phyloP scores from a whole-genome alignment of 2,888 invertebrate species.

The Agonum fuliginosum region DNA sequence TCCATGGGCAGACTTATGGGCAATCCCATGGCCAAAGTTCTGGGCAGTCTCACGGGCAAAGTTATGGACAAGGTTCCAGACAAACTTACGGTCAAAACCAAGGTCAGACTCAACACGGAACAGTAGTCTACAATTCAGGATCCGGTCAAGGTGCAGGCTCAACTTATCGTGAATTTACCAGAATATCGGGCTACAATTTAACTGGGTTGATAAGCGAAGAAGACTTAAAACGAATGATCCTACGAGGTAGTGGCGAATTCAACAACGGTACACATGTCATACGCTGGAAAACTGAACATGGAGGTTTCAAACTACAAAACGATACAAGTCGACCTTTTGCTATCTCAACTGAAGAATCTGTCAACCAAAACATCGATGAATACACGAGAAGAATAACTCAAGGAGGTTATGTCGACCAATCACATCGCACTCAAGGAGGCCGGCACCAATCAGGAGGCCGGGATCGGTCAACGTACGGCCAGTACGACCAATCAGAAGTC shows the following conservation, averaged over 20 bases:
- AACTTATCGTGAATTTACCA: neutral
- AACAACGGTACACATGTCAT: slow-evolving; percentile 42
- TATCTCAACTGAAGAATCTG: slow-evolving; percentile 49
- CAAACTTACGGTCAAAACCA: no score
- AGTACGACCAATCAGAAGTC: slow-evolving; percentile 58
- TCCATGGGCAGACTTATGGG: neutral
- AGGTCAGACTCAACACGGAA: neutral
- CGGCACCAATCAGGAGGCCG: slow-evolving; percentile 58
- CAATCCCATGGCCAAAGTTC: neutral
- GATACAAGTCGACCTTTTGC: neutral
- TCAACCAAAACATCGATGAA: slow-evolving; percentile 47
- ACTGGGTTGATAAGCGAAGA: slow-evolving; percentile 45
- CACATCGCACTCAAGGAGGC: neutral
- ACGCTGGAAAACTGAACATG: slow-evolving; percentile 28
- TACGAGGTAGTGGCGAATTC: slow-evolving; percentile 36
- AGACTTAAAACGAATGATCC: slow-evolving; percentile 29
- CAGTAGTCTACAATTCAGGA: slow-evolving; percentile 43
- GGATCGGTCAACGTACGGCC: slow-evolving; percentile 57
- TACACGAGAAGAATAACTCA: slow-evolving; percentile 28
- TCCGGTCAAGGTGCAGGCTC: neutral
- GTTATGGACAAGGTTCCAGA: no score
- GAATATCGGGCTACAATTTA: slow-evolving; percentile 15
- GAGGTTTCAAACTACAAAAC: slow-evolving; percentile 15
- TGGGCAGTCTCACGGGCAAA: neutral
- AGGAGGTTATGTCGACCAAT: neutral